Evolutionary conservation across 2,888 invertebrate species (phyloP).

Genomic region (Nemotelus pantherinus): DNA sequence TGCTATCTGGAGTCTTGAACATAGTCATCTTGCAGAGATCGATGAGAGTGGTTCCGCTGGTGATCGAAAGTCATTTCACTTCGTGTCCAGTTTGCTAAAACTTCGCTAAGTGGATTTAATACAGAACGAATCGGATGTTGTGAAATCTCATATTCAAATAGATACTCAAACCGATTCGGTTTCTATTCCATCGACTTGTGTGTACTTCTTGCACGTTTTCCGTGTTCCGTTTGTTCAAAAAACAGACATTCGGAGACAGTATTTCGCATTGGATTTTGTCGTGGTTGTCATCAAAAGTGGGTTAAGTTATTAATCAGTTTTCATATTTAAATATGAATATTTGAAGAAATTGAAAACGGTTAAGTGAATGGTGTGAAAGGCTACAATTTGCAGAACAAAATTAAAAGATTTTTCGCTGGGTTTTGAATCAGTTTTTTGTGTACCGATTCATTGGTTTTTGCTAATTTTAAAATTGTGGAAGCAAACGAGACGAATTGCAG

Average conservation of each 20-base stretch:
- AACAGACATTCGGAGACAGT: slow-evolving; percentile 20
- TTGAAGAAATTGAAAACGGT: slow-evolving; percentile 7
- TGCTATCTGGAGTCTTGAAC: background rate
- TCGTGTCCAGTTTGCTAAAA: background rate
- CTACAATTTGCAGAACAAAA: background rate
- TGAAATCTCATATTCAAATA: no score
- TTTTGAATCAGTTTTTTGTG: background rate
- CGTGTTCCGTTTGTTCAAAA: background rate
- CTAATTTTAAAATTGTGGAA: background rate
- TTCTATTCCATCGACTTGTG: no score
- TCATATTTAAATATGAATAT: background rate
- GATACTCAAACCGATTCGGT: no score
- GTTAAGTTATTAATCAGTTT: slow-evolving; percentile 13
- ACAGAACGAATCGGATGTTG: no score
- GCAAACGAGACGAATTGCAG: background rate
- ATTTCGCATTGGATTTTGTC: slow-evolving; percentile 6
- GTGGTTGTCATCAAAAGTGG: slow-evolving; percentile 19
- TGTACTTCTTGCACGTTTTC: no score
- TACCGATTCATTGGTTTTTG: background rate
- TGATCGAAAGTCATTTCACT: slow-evolving; percentile 24
- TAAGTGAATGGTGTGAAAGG: slow-evolving; percentile 33
- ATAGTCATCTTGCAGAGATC: background rate
- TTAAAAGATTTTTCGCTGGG: background rate
- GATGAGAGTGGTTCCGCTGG: background rate
- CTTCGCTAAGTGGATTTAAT: background rate